These are phyloP conservation scores for Harpegnathos saltator DNA, from an alignment of 1,140 invertebrate species.

Conservation along the genomic window DNA sequence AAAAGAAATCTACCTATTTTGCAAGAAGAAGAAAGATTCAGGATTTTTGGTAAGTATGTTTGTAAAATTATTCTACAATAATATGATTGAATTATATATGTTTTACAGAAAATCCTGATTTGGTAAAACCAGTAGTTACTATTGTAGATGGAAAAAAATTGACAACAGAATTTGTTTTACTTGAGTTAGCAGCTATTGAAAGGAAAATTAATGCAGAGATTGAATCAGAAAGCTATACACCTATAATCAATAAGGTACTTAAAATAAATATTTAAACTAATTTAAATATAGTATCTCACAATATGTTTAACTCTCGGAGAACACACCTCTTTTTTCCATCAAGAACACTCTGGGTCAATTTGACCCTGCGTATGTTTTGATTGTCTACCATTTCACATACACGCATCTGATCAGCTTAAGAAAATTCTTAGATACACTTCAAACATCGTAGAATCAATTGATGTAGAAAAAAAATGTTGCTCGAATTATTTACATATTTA, in stretches of 20 bases:
- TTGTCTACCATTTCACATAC: no score
- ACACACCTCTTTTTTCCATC: no score
- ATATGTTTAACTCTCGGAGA: no score
- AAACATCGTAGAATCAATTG: no score
- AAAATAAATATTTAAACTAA: constrained; percentile 39
- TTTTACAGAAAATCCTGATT: constrained; percentile 82
- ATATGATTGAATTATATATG: constrained; percentile 3
- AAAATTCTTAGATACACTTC: no score
- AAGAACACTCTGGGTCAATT: no score
- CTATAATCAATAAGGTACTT: constrained; percentile 82
- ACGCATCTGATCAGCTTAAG: no score
- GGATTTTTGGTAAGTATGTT: constrained; percentile 81
- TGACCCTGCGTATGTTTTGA: no score
- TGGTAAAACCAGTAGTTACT: constrained; percentile 82
- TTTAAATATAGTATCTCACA: constrained; percentile 18
- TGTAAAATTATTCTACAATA: not conserved
- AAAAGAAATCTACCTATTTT: constrained; percentile 82
- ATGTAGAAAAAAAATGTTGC: no score
- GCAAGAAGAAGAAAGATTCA: constrained; percentile 80
- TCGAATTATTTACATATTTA: no score
- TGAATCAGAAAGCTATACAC: constrained; percentile 75
- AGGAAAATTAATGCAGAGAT: constrained; percentile 78
- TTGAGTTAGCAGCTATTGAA: constrained; percentile 77
- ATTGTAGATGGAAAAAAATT: constrained; percentile 78
- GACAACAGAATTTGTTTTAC: constrained; percentile 79